phyloP scores from a whole-genome alignment of 2,113 vertebrate species.

The Thymallus thymallus region DNA sequence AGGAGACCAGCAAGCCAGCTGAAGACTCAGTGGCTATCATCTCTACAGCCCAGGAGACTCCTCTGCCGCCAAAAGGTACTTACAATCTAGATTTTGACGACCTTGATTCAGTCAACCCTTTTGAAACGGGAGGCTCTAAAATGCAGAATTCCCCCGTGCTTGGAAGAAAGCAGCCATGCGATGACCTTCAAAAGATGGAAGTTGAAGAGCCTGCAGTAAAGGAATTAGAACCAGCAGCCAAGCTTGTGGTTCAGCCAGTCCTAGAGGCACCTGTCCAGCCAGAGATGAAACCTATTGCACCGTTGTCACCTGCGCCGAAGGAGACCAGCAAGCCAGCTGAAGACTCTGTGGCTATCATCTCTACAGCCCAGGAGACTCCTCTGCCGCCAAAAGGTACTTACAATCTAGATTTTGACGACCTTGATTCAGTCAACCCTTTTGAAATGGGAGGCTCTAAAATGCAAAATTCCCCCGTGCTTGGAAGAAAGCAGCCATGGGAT shows the following conservation, averaged over 20 bases:
- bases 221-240: constrained; percentile 1
- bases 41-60: constrained; percentile 32
- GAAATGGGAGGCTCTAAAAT: constrained; percentile 61
- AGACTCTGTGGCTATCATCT: not conserved
- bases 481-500: constrained; percentile 12
- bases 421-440: constrained; percentile 61
- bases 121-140: constrained; percentile 61
- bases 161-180: constrained; percentile 12
- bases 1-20: not conserved
- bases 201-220: not conserved
- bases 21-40: not conserved
- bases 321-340: not conserved
- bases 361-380: constrained; percentile 35
- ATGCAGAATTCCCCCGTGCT: constrained; percentile 58
- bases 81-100: constrained; percentile 65
- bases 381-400: constrained; percentile 49
- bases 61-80: constrained; percentile 38
- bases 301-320: not conserved
- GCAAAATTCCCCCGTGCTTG: constrained; percentile 54
- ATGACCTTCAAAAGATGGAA: constrained; percentile 6
- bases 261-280: constrained; percentile 19
- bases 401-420: constrained; percentile 61
- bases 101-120: constrained; percentile 57
- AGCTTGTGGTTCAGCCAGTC: not conserved
- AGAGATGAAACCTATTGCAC: constrained; percentile 29